Conservation (phyloP, 2,888 invertebrate species). For the Ashinkailepas kermadecensis region DNA sequence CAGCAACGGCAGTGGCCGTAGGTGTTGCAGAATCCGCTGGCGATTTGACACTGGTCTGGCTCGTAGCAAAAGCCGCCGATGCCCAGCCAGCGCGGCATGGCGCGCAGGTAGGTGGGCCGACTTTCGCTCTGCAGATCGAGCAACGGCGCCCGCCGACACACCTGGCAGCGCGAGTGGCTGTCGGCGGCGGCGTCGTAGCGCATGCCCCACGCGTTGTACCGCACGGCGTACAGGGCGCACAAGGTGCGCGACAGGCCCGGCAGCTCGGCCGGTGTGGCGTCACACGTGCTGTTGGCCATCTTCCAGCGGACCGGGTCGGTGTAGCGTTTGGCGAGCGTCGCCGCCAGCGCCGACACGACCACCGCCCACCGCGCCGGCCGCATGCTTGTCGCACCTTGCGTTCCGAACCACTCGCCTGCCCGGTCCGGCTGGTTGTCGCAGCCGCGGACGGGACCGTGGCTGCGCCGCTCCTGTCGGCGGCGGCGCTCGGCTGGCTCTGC, state of each 20-base stretch:
- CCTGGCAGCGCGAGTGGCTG: not conserved
- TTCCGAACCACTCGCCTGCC: no score
- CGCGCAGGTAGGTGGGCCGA: not conserved
- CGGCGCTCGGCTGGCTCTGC: no score
- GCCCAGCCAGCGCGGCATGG: not conserved
- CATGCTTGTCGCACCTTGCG: no score
- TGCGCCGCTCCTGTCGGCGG: no score
- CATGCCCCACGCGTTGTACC: not conserved
- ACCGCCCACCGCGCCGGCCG: not conserved
- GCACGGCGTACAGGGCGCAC: slow-evolving; percentile 1
- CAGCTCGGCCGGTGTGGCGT: not conserved
- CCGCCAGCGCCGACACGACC: not conserved
- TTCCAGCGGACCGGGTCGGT: no score
- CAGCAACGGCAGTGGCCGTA: not conserved
- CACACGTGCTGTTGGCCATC: not conserved
- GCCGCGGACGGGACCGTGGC: no score
- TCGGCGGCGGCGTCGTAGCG: not conserved
- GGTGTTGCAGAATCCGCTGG: not conserved
- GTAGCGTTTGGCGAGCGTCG: not conserved
- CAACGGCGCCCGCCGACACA: not conserved
- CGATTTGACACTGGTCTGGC: not conserved
- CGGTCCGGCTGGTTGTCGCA: no score
- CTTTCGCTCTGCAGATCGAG: not conserved
- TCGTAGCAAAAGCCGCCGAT: not conserved
- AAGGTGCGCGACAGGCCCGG: not conserved